Evolutionary conservation across 2,113 vertebrate genomes (phyloP), one percentile per base, ranked within the genome.

Genomic region (Chionis minor): DNA sequence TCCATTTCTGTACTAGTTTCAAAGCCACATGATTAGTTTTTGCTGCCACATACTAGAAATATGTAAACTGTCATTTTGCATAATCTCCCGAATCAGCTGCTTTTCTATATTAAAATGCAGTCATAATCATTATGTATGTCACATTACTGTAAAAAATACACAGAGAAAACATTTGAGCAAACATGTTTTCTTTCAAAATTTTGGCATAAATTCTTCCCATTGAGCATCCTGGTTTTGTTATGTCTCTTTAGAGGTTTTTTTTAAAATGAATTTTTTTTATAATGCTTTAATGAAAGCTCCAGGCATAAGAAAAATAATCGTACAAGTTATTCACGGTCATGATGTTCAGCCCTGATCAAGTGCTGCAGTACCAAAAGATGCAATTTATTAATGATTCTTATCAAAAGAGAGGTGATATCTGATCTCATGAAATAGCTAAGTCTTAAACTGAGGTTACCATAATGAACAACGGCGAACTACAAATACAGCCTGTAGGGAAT

Each of bases 91-190:
- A 66, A 91, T 86, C 63, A 73, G 51, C 44, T 62, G n/a, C 32
- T 84, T 94, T 75, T 90, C 62, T 67, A 33, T 69, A 88, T 55
- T 92, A 72, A 95, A 94, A 75, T 88, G 28, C 47, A 86, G 32
- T 17, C 30, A 40, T 61, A 90, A 95, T 71, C 56, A 75, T 49
- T 67, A 71, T 23, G 8, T 27, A 33, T 42, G 44, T 52, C 71
- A 75, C 32, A 75, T 82, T 75, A 63, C 38, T 67, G 38, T 75
- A 69, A 95, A 94, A 92, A 69, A 67, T 42, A 59, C 2, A 2
- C 32, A 51, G 65, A n/a, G 32, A 84, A 92, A 83, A 92, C 6
- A 4, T 75, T 85, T 88, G 56, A n/a, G 56, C 32, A 88, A 85
- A 92, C 27, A 55, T 26, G 52, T 83, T 92, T 91, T 80, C 49